phyloP scores from a whole-genome alignment of 2,113 vertebrate species.

The Mustela nigripes region DNA sequence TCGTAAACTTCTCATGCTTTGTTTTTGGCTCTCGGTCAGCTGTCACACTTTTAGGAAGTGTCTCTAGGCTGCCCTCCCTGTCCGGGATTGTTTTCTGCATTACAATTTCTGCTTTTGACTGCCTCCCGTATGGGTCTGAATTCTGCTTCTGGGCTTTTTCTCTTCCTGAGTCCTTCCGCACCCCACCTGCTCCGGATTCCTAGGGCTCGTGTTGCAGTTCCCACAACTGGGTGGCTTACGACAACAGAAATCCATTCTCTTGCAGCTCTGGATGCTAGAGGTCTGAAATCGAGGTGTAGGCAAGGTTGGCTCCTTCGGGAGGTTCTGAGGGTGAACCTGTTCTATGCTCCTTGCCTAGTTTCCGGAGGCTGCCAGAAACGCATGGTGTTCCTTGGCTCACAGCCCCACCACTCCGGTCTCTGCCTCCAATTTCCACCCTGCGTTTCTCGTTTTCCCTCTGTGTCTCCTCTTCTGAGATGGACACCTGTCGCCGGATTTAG shows the following conservation, averaged over 20 bases:
- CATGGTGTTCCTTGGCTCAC: not conserved
- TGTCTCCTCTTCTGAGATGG: too few relatives aligned
- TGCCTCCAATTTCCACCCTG: not conserved
- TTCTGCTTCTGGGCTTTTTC: not conserved
- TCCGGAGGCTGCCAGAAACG: not conserved
- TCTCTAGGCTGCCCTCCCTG: too few relatives aligned
- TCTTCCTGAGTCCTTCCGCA: not conserved
- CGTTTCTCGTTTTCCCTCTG: not conserved
- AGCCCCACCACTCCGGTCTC: not conserved
- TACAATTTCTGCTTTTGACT: fast-evolving
- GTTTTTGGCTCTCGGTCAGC: not conserved
- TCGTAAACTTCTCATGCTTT: not conserved
- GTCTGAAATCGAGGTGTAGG: not conserved
- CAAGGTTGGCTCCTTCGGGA: not conserved
- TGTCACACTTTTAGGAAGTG: not conserved
- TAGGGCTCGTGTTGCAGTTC: fast-evolving
- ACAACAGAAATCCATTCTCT: not conserved
- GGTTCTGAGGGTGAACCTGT: not conserved
- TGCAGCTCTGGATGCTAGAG: fast-evolving
- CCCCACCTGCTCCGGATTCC: too few relatives aligned
- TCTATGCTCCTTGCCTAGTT: not conserved
- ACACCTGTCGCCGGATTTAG: not conserved
- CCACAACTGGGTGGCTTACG: not conserved
- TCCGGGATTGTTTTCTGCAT: not conserved
- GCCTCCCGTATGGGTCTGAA: not conserved